phyloP scores from a whole-genome alignment of 2,797 vertebrate species.

The Kryptolebias ocellatus region DNA sequence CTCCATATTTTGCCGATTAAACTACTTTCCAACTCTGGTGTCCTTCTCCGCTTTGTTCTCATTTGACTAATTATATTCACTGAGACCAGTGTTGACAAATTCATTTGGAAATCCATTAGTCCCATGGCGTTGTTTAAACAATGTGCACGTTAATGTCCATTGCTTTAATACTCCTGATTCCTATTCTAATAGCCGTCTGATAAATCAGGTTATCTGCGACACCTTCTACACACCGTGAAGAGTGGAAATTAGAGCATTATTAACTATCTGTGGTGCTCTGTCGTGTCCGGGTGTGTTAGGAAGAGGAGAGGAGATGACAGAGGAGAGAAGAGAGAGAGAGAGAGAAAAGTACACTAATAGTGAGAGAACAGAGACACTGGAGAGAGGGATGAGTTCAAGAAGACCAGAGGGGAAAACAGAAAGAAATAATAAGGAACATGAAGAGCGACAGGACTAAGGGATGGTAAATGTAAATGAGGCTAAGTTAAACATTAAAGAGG shows the following conservation, averaged over 20 bases:
- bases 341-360: conserved; percentile 12
- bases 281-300: conserved; percentile 62
- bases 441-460: conserved; percentile 50
- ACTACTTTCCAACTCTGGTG: conserved; percentile 50
- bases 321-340: conserved; percentile 26
- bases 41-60: conserved; percentile 64
- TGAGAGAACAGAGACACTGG: conserved; percentile 46
- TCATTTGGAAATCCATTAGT: conserved; percentile 86
- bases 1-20: conserved; percentile 37
- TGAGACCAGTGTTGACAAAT: conserved; percentile 83
- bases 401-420: conserved; percentile 46
- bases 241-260: conserved; percentile 85
- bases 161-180: conserved; percentile 81
- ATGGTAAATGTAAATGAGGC: conserved; percentile 51
- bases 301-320: conserved; percentile 54
- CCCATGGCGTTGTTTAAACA: conserved; percentile 82
- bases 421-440: conserved; percentile 52
- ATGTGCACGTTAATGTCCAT: conserved; percentile 81
- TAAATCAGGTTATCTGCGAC: conserved; percentile 85
- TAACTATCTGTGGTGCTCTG: conserved; percentile 76
- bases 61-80: conserved; percentile 81
- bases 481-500: conserved; percentile 55
- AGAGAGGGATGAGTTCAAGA: conserved; percentile 49
- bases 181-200: conserved; percentile 83
- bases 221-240: conserved; percentile 80